A percentile compares a stretch with the other conserved stretches of the same genome.
Evolutionary conservation across 35 echinoderm and acorn worm species (phyloP).

Genomic region (Strongylocentrotus purpuratus): DNA sequence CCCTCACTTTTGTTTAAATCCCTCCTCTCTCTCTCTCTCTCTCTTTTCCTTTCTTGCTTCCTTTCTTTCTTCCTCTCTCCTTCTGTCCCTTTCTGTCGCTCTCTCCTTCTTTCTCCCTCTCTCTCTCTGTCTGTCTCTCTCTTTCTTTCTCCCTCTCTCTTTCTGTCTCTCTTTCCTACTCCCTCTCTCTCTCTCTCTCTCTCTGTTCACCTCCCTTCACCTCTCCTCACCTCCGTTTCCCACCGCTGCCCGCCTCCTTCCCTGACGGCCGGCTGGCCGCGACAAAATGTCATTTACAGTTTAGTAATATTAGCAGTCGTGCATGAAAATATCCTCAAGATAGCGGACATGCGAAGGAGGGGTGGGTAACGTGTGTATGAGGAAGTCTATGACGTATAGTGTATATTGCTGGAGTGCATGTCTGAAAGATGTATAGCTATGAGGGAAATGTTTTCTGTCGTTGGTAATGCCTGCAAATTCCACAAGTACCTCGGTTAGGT

Average conservation of each 20-base stretch:
- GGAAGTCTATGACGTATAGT: not conserved
- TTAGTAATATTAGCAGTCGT: not conserved
- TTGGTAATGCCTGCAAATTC: not conserved
- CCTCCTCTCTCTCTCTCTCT: no score
- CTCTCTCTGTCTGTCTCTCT: not conserved
- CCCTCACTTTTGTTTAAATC: no score
- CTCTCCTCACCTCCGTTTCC: not conserved
- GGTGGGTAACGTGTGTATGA: not conserved
- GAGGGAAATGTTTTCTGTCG: not conserved
- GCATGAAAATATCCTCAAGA: not conserved
- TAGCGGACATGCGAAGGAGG: not conserved
- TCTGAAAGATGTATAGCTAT: no score
- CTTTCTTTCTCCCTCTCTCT: not conserved
- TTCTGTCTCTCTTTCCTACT: no score
- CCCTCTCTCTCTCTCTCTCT: not conserved
- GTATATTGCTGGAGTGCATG: not conserved
- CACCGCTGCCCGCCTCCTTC: not conserved
- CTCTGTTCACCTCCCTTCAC: not conserved
- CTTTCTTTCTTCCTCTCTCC: not conserved
- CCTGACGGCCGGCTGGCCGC: no score
- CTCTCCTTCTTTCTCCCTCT: not conserved
- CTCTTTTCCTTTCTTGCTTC: not conserved
- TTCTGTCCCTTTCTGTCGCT: not conserved
- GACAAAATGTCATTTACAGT: not conserved
- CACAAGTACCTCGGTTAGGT: not conserved